Evolutionary conservation across 2,888 invertebrate genomes (phyloP).

Genomic region (Cepaea hortensis): DNA sequence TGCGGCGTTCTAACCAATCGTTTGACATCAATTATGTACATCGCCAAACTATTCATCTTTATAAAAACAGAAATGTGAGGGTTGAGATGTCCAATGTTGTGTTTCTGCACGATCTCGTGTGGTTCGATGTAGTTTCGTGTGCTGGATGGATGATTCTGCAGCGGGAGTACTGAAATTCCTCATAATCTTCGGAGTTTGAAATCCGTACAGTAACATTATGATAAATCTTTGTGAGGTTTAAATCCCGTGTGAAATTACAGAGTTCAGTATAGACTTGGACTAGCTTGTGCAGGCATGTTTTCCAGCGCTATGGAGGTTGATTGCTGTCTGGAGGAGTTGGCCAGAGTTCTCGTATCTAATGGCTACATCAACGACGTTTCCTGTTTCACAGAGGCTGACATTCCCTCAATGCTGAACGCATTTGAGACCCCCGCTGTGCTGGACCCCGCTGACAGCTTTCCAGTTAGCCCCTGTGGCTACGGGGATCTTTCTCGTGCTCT

Average conservation of each 20-base stretch:
- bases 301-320: slow-evolving; percentile 28
- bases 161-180: too few relatives aligned
- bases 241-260: too few relatives aligned
- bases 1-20: not conserved
- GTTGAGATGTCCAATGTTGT: too few relatives aligned
- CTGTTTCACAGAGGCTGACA: slow-evolving; percentile 28
- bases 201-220: too few relatives aligned
- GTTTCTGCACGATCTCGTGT: too few relatives aligned
- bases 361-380: slow-evolving; percentile 43
- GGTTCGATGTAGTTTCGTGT: too few relatives aligned
- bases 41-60: not conserved
- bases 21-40: too few relatives aligned
- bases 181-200: too few relatives aligned
- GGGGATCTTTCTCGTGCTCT: slow-evolving; percentile 25
- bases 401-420: slow-evolving; percentile 35
- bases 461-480: slow-evolving; percentile 3
- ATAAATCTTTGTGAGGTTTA: too few relatives aligned
- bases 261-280: too few relatives aligned
- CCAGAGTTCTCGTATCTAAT: slow-evolving; percentile 21
- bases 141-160: too few relatives aligned
- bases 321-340: slow-evolving; percentile 37
- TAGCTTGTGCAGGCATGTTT: not conserved
- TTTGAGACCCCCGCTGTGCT: slow-evolving; percentile 16
- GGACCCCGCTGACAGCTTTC: slow-evolving; percentile 21
- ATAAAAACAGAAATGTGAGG: not conserved